Evolutionary conservation across 2,888 invertebrate species (phyloP).

Genomic region (Sepioteuthis lessoniana): DNA sequence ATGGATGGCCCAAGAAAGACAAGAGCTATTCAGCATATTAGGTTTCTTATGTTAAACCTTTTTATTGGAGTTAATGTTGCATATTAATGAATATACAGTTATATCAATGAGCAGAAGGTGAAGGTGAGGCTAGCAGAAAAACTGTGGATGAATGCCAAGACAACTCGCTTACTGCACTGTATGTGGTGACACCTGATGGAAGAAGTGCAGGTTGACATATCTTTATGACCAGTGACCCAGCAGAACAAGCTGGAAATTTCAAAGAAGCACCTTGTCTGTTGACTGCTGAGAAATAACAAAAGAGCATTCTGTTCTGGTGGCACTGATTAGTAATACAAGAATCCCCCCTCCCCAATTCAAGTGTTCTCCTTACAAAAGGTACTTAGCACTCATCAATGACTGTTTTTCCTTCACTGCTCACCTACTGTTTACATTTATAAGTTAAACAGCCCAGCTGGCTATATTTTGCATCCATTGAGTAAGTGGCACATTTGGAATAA

Average conservation of each 20-base stretch:
- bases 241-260: neutral
- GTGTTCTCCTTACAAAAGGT: neutral
- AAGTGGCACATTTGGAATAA: no score
- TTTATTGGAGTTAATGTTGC: neutral
- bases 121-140: neutral
- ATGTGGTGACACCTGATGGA: neutral
- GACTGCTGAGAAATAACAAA: neutral
- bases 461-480: no score
- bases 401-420: neutral
- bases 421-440: neutral
- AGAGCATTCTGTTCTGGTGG: neutral
- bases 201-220: neutral
- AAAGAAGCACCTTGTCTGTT: slow-evolving; percentile 6
- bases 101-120: neutral
- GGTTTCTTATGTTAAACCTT: neutral
- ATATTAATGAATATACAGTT: neutral
- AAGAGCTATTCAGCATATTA: neutral
- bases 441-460: neutral
- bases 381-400: neutral
- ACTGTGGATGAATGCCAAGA: neutral
- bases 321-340: slow-evolving; percentile 33
- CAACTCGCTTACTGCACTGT: neutral
- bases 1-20: neutral
- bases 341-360: neutral
- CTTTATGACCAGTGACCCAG: slow-evolving; percentile 6